phyloP scores from a whole-genome alignment of 1,140 invertebrate species.

The Drosophila cardini region DNA sequence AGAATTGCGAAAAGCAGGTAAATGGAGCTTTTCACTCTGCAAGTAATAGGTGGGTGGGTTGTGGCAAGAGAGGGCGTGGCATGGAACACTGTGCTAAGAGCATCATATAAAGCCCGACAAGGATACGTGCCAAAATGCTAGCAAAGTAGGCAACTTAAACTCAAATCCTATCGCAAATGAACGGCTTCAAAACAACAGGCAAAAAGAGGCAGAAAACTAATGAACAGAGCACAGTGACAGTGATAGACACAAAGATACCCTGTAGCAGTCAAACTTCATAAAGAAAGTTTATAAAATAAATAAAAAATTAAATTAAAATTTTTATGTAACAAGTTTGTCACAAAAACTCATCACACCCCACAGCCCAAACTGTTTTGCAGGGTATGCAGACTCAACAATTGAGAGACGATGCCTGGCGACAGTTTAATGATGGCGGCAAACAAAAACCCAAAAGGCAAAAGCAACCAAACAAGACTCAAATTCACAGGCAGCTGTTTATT shows the following conservation, averaged over 20 bases:
- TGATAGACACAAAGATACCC: not conserved
- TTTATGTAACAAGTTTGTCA: no score
- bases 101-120: conserved; percentile 1
- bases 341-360: not conserved
- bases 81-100: conserved; percentile 23
- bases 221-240: not conserved
- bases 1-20: conserved; percentile 26
- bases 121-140: conserved; percentile 55
- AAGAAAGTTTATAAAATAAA: not conserved
- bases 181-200: conserved; percentile 12
- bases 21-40: conserved; percentile 1
- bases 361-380: not conserved
- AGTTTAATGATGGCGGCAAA: conserved; percentile 41
- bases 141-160: conserved; percentile 60
- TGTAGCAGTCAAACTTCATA: not conserved
- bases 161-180: conserved; percentile 58
- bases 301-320: no score
- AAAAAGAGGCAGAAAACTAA: conserved; percentile 6
- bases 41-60: conserved; percentile 8
- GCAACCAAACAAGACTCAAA: conserved; percentile 29
- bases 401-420: conserved; percentile 19
- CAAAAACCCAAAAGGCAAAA: conserved; percentile 31
- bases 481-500: conserved; percentile 34
- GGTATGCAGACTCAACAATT: conserved; percentile 33
- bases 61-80: not conserved